Base-by-base conservation (phyloP, 2,888 invertebrate species). In the Drosophila tanythrix region DNA sequence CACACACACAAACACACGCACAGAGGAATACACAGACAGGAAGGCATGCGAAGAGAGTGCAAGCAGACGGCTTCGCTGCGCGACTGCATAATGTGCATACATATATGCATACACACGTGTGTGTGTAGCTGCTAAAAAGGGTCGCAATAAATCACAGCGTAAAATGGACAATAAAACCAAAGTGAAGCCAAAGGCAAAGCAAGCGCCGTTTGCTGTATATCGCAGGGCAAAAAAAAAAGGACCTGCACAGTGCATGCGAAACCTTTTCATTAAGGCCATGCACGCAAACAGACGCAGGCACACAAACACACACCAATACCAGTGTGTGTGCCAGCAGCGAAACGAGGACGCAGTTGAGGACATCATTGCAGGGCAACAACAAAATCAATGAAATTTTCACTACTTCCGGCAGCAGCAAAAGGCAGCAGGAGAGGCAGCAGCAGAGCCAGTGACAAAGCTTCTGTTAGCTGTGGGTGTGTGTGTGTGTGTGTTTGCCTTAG, bases 361-460 rank as follows among this genome's bases (percentile, higher is more conserved):
- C 86, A 80, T 70, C 83, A 82, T 71, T 88, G 71, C 70, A 71
- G 74, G 48, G 66, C 82, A 86, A 53, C 58, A 79, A 78, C 74
- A 87, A 87, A 87, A 87, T 90, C 89, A 87, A 90, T 87, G 84
- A 83, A 83, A 81, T 74, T 87, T 87, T 90, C 81, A 88, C 90
- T 83, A 83, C 87, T 90, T 86, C 89, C 89, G 83, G 66, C 63
- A 53, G 68, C 10, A 53, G 62, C 1, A 36, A 25, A 65, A 51
- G 21, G 7, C 50, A 55, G 25, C 3, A 50, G 33, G 46, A 53
- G 25, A 18, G 53, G 33, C 29, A 58, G 18, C 31, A 57, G 52
- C 35, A 60, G 27, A 35, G 35, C 15, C 55, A 36, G n/a, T 27
- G 27, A 53, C 57, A 53, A 50, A 18, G 35, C 38, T 31, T 35